Evolutionary conservation across 2,888 invertebrate species (phyloP).

Genomic region (Cheiracanthium punctorium): DNA sequence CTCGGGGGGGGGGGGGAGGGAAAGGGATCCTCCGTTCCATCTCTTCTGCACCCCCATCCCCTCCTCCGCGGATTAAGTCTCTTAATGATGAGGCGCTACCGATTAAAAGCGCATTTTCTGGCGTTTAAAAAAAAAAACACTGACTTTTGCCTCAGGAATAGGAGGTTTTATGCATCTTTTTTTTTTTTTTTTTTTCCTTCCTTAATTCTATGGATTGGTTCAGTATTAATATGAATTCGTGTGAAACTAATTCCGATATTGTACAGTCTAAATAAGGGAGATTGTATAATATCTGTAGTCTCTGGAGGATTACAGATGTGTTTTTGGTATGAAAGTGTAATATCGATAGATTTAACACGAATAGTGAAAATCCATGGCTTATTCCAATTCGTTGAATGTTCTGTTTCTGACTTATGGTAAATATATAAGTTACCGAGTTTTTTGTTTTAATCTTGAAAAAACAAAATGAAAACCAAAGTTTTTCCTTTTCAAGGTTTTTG

Average conservation of each 20-base stretch:
- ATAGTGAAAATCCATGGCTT: too few relatives aligned
- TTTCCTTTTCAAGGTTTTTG: too few relatives aligned
- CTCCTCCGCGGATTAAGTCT: conserved; percentile 43
- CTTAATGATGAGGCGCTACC: conserved; percentile 49
- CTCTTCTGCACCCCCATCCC: conserved; percentile 5
- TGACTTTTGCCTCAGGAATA: conserved; percentile 6
- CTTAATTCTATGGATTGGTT: neutral
- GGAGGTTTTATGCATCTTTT: neutral
- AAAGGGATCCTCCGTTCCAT: neutral
- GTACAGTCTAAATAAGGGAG: neutral
- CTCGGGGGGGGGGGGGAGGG: neutral
- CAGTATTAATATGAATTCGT: neutral
- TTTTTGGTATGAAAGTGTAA: neutral
- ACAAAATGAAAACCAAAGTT: too few relatives aligned
- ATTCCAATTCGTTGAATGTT: too few relatives aligned
- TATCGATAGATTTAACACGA: neutral
- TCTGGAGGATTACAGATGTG: neutral
- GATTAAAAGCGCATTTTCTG: conserved; percentile 61
- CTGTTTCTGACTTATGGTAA: too few relatives aligned
- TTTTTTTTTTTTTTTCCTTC: neutral
- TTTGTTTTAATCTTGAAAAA: too few relatives aligned
- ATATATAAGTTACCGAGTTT: too few relatives aligned
- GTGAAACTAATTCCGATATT: neutral
- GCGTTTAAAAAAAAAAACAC: conserved; percentile 33
- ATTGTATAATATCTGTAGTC: neutral